phyloP scores from a whole-genome alignment of 2,888 invertebrate genomes.

The Ophion ventricosus region DNA sequence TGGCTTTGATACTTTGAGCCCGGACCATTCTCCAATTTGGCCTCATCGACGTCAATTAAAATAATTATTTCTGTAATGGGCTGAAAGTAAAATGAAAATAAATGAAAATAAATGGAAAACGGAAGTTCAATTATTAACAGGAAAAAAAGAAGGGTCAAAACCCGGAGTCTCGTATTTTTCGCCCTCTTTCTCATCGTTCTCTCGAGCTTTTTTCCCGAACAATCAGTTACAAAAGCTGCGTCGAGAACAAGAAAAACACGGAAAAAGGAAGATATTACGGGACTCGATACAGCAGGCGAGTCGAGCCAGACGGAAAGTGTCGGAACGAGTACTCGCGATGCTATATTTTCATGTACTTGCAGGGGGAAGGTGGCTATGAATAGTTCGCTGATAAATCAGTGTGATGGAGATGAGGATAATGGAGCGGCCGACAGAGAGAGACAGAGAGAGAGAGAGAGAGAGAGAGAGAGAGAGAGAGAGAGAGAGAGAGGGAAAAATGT shows the following conservation, averaged over 20 bases:
- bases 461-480: not conserved
- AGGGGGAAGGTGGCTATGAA: not conserved
- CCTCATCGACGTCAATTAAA: too few relatives aligned
- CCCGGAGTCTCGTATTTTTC: not conserved
- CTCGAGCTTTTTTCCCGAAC: not conserved
- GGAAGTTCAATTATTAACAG: too few relatives aligned
- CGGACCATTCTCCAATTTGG: too few relatives aligned
- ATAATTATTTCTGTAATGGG: too few relatives aligned
- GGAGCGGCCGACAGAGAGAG: not conserved
- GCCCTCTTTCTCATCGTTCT: not conserved
- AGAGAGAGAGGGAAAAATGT: slow-evolving; percentile 14
- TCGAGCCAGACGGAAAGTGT: not conserved
- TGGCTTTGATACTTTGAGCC: too few relatives aligned
- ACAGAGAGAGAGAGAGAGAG: not conserved
- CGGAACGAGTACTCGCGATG: not conserved
- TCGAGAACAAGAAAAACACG: not conserved
- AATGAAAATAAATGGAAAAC: too few relatives aligned
- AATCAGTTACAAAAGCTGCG: not conserved
- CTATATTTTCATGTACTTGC: not conserved
- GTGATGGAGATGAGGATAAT: not conserved
- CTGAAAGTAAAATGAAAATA: too few relatives aligned
- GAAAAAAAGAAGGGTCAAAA: not conserved
- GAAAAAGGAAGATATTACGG: not conserved
- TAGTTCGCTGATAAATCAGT: not conserved
- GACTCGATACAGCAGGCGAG: not conserved